phyloP scores from a whole-genome alignment of 2,888 invertebrate genomes.

The Drosophila pegasa region DNA sequence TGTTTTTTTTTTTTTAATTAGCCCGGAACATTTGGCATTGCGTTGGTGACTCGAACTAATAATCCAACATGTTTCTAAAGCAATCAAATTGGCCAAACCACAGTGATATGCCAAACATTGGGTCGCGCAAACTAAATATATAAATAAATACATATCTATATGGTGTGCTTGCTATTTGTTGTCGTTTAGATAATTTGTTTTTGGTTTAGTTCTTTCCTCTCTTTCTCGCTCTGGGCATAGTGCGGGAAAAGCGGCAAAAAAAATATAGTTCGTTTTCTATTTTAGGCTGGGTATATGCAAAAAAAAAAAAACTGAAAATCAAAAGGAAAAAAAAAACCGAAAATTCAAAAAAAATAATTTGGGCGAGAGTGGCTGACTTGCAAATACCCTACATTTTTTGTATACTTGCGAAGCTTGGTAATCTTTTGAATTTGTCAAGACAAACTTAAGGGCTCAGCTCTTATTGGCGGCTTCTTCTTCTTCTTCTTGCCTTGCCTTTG shows the following conservation, averaged over 20 bases:
- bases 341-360: not conserved
- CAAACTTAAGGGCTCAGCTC: too few species aligned
- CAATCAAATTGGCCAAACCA: conserved; percentile 44
- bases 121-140: conserved; percentile 47
- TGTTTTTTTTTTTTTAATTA: conserved; percentile 19
- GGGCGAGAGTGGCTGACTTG: not conserved
- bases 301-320: conserved; percentile 49
- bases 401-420: not conserved
- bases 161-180: conserved; percentile 44
- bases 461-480: not conserved
- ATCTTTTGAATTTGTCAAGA: not conserved
- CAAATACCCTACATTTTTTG: not conserved
- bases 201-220: not conserved
- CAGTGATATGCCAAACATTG: conserved; percentile 30
- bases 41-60: conserved; percentile 20
- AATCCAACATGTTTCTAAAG: conserved; percentile 27
- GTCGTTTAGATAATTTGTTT: conserved; percentile 27
- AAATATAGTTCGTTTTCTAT: conserved; percentile 58
- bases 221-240: conserved; percentile 32
- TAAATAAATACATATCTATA: conserved; percentile 55
- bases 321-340: not conserved
- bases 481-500: too few species aligned
- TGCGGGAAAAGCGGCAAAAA: conserved; percentile 51
- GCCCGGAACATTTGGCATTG: conserved; percentile 2
- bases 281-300: conserved; percentile 56